phyloP scores from a whole-genome alignment of 1,140 invertebrate genomes.

The Caenorhabditis tropicalis region DNA sequence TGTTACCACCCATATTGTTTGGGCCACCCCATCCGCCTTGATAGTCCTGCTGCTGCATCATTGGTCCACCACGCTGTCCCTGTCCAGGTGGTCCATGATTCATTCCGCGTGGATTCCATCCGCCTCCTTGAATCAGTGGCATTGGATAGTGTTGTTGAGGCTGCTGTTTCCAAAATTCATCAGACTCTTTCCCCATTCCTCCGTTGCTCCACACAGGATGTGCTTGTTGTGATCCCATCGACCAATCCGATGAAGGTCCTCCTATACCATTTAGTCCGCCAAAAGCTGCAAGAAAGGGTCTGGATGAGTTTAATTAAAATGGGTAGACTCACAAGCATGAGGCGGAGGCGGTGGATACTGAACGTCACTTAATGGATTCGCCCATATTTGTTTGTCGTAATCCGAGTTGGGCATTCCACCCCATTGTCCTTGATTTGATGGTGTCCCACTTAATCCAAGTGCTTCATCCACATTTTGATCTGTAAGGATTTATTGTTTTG shows the following conservation, averaged over 20 bases:
- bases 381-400: conserved; percentile 45
- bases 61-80: conserved; percentile 20
- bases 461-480: conserved; percentile 52
- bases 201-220: conserved; percentile 51
- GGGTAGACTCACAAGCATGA: conserved; percentile 3
- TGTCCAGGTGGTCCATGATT: conserved; percentile 38
- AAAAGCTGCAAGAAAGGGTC: background rate
- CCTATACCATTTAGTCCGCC: conserved; percentile 37
- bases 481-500: conserved; percentile 24
- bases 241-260: background rate
- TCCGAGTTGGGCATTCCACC: conserved; percentile 1
- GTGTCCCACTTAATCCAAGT: conserved; percentile 8
- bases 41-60: conserved; percentile 29
- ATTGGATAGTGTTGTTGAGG: background rate
- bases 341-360: conserved; percentile 45
- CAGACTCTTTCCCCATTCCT: conserved; percentile 47
- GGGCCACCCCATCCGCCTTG: background rate
- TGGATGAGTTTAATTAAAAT: background rate
- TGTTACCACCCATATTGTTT: conserved; percentile 2
- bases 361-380: conserved; percentile 21
- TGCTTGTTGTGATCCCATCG: conserved; percentile 27
- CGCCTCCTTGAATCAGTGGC: conserved; percentile 25
- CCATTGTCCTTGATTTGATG: conserved; percentile 9
- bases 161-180: conserved; percentile 54
- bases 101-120: conserved; percentile 42